Conservation (phyloP, 2,113 vertebrate genomes). For the Myotis yumanensis region DNA sequence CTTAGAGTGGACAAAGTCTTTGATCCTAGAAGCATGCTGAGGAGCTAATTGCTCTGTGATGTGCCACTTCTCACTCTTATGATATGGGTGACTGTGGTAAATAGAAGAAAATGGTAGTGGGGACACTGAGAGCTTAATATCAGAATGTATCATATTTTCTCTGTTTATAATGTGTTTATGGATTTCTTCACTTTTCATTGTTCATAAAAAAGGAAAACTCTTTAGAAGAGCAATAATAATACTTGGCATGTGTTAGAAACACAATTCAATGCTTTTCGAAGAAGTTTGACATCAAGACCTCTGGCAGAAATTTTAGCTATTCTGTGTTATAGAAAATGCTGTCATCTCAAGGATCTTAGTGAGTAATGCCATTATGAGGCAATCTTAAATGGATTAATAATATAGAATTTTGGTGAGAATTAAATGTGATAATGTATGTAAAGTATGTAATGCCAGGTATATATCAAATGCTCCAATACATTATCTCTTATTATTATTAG, state of each 20-base stretch:
- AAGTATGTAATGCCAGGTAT: background rate
- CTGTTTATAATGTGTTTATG: background rate
- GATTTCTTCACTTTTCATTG: background rate
- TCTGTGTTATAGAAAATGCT: background rate
- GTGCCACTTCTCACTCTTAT: conserved; percentile 5
- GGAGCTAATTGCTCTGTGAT: conserved; percentile 28
- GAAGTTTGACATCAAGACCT: background rate
- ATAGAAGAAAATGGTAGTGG: background rate
- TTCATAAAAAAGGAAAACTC: background rate
- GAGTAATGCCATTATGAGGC: background rate
- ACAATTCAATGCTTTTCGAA: background rate
- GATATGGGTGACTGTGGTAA: background rate
- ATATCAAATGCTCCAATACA: background rate
- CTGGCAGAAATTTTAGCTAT: background rate
- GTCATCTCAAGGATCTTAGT: background rate
- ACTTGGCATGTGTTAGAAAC: background rate
- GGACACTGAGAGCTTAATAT: background rate
- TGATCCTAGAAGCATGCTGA: background rate
- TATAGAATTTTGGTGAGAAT: background rate
- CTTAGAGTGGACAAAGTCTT: background rate
- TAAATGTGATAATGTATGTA: background rate
- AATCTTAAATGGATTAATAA: conserved; percentile 12
- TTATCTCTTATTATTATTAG: background rate
- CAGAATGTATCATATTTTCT: background rate
- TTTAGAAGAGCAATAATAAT: background rate